Base-by-base conservation (phyloP, 2,113 vertebrate genomes). In the Acrocephalus kingi region DNA sequence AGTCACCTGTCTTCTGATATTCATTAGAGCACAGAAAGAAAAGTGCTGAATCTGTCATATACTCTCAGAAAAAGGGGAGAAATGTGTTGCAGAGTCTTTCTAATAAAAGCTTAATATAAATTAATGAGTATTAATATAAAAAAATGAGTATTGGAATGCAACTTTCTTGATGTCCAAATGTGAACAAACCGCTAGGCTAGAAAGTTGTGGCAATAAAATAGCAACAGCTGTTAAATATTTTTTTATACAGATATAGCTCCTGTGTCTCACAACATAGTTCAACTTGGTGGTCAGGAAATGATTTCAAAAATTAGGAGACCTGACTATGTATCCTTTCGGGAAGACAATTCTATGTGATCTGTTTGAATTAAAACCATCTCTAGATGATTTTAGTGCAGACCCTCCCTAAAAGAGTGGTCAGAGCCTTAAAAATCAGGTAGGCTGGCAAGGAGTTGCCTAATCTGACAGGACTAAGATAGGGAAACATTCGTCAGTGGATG, bases 401-500 rank as follows among this genome's bases (percentile, higher is more conserved):
- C 7, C 6, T 84, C 20, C 31, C 15, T 46, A 45, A 58, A 0
- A 39, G 12, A 45, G 33, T 28, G 2, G 7, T 58, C 64, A 69
- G 18, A 81, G 43, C 30, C 30, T 78, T 46, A 67, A 16, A 46
- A 35, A 62, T 59, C 18, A 81, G 30, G 43, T 10, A 66, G 37
- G 8, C 12, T 63, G 56, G 16, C 33, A 59, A 83, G 15, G 23
- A 37, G 3, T 9, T 24, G 13, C 19, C 25, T 55, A 30, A 19
- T 43, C 25, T 64, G 51, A 78, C 19, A 35, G 23, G 43, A 41
- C 11, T 72, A 35, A 41, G 15, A 15, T 1, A 82, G 13, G 23
- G 87, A 37, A 84, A 37, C 12, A 16, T 56, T 73, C 0, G 0
- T 22, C 2, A 1, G 30, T 39, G 25, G 24, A 62, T 68, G 15